A percentile compares a stretch with the other conserved stretches of the same genome.
phyloP scores from a whole-genome alignment of 2,797 vertebrate genomes.

The Coregonus ussuriensis region DNA sequence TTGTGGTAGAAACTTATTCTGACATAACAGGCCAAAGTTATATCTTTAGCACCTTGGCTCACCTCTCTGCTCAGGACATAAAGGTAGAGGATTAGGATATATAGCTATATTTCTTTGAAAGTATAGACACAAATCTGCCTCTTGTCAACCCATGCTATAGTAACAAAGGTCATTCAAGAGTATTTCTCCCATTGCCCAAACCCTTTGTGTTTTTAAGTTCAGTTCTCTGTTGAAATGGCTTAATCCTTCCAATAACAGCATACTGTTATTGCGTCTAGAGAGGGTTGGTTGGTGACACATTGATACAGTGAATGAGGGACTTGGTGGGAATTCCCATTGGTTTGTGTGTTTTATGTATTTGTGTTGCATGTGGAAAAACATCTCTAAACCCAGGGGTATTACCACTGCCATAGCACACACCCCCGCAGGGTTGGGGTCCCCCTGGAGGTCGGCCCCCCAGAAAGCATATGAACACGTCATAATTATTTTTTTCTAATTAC shows the following conservation, averaged over 20 bases:
- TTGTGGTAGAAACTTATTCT: slow-evolving; percentile 29
- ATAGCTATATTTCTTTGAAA: slow-evolving; percentile 22
- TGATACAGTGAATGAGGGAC: background rate
- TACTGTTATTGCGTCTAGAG: background rate
- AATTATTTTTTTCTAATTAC: too few relatives aligned
- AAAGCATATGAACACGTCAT: too few relatives aligned
- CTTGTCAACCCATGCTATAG: slow-evolving; percentile 9
- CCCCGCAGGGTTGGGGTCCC: too few relatives aligned
- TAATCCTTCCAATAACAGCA: background rate
- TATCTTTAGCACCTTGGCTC: slow-evolving; percentile 45
- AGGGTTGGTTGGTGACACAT: background rate
- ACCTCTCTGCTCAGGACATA: slow-evolving; percentile 24
- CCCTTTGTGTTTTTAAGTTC: background rate
- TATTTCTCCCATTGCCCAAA: background rate
- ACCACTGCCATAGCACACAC: too few relatives aligned
- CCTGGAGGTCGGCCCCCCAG: too few relatives aligned
- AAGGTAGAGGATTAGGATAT: slow-evolving; percentile 33
- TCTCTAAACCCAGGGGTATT: background rate
- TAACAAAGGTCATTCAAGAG: slow-evolving; percentile 12
- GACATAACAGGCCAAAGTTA: slow-evolving; percentile 30
- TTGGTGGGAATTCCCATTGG: slow-evolving; percentile 1
- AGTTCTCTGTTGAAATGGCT: background rate
- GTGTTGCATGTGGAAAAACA: background rate
- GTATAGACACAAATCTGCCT: slow-evolving; percentile 17
- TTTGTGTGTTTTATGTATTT: background rate